Evolutionary conservation across 2,113 vertebrate species (phyloP), one percentile per base, ranked within the genome.

Genomic region (Solea senegalensis): DNA sequence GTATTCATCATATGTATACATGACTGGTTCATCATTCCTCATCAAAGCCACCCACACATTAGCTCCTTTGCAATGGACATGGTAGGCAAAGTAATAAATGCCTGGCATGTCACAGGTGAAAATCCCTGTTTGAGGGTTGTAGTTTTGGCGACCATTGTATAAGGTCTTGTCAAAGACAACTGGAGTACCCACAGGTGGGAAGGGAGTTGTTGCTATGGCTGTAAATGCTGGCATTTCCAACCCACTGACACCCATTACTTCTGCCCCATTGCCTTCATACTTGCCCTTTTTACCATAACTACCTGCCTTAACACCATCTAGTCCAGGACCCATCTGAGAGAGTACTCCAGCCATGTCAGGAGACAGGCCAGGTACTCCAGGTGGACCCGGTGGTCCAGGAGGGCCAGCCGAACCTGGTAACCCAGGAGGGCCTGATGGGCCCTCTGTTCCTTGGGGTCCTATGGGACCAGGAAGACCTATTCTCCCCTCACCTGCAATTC

Each of bases 1-100:
- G 92, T 98, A 98, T 85, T 99, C 98, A 0, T 99, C 98, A 0
- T 99, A 99, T 0, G 97, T 99, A 82, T 99, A 99, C 97, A 99
- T 98, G 74, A 98, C 89, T 1, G 97, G 96, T 83, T 99, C 97
- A 64, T 95, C 95, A 94, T 99, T 99, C 91, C 95, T 97, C 92
- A 95, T 97, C 81, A 99, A 87, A 0, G 96, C 96, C 65, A 98
- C 96, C 98, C 98, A 99, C 50, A 99, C 95, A 8, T 96, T 98
- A 76, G 94, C 95, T 61, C 97, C 98, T 94, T 99, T 99, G 88
- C 98, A 99, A 87, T 98, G 95, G 77, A 99, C 81, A 2, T 99
- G 98, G 88, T 99, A 99, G 49, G 94, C 95, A 39, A 99, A 99
- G 88, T 99, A 99, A 90, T 99, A 99, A 90, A 99, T 91, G 2